Base-by-base conservation (phyloP, 2,888 invertebrate species). In the Lottia gigantea region DNA sequence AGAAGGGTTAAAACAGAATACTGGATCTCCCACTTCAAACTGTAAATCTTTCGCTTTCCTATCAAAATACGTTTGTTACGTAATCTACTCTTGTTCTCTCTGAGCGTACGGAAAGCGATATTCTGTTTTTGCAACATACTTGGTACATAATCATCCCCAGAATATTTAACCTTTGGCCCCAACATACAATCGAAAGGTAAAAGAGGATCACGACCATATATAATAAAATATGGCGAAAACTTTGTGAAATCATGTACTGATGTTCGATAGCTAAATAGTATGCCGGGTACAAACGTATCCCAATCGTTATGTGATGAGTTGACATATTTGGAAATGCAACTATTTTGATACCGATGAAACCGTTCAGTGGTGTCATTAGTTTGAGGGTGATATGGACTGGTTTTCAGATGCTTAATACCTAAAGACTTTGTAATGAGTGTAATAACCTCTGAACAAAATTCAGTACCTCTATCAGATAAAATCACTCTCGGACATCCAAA, bases 331-430 rank as follows among this genome's bases (percentile, higher is more conserved):
- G 25, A n/a, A 23, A 66, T 19, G n/a, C 25, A 26, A 12, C 31
- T 25, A 47, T 66, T 66, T 1, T 46, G 46, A 25, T 15, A 45
- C 23, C 46, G 19, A 47, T 66, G 31, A 23, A 46, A 66, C 12
- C 66, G 46, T 46, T 66, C 66, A 7, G 66, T 66, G 15, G 23
- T 66, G 3, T 46, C 66, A 40, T 66, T 66, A 7, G 66, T 46
- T 2, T 46, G 46, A 1, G 66, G 46, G 12, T 66, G 49, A 12
- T 66, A 66, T 2, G 66, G 46, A 16, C 47, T 46, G 15, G 66
- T 47, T 47, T 49, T 16, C 19, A 46, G 19, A 47, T 66, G 49
- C 6, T 66, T 46, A 2, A 66, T 47, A 16, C 46, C 16, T 16
- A 66, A 16, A 25, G 46, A 11, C 12, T 23, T 46, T 7, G 40